Conservation (phyloP, 2,113 vertebrate genomes). For the Myrmecobius fasciatus region DNA sequence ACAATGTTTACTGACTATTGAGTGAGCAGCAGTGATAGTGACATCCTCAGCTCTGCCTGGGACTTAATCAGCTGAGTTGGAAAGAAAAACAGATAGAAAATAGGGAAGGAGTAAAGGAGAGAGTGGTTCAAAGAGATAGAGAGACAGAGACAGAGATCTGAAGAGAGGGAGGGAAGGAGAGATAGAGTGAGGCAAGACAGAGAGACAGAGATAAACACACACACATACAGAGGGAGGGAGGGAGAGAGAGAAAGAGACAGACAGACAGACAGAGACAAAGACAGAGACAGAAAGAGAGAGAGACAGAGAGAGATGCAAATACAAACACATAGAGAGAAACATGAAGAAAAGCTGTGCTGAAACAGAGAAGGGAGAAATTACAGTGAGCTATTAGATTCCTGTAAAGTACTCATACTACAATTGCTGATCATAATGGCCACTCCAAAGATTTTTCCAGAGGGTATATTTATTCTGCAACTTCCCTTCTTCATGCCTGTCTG, state of each 20-base stretch:
- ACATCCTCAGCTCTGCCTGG: background rate
- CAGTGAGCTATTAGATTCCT: background rate
- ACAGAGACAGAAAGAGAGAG: background rate
- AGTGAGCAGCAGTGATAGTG: background rate
- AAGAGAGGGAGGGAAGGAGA: too few species aligned
- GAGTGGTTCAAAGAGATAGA: background rate
- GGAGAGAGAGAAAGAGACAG: background rate
- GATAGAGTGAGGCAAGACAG: too few species aligned
- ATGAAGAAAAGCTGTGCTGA: background rate
- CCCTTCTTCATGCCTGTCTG: background rate
- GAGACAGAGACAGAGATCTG: background rate
- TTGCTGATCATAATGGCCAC: background rate
- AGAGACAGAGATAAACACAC: too few species aligned
- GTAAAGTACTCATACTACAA: background rate
- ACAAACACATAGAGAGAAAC: too few species aligned
- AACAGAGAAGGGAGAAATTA: background rate
- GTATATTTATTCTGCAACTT: background rate
- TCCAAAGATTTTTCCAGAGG: background rate
- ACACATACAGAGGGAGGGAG: too few species aligned
- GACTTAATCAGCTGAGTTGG: background rate
- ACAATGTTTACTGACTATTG: background rate
- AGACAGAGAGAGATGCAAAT: background rate
- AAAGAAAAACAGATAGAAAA: background rate
- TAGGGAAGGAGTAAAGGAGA: background rate
- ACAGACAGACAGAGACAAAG: background rate